These are phyloP conservation scores for Encarsia formosa DNA, from an alignment of 2,888 invertebrate species.

Conservation along the genomic window DNA sequence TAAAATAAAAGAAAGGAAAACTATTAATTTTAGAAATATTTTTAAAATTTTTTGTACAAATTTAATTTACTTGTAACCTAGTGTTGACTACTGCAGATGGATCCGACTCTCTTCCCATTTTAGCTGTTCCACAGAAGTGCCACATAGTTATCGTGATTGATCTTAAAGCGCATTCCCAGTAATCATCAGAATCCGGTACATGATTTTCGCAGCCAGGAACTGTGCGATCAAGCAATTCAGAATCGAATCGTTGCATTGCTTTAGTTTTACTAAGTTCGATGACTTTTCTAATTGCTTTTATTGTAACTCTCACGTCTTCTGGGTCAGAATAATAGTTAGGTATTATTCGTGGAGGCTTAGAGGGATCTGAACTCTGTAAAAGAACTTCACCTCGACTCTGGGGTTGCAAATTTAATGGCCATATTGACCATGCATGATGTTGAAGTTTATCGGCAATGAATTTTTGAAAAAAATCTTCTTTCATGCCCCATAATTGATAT, in stretches of 20 bases:
- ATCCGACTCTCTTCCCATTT: constrained; percentile 62
- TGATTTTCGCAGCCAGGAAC: constrained; percentile 55
- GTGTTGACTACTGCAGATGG: constrained; percentile 61
- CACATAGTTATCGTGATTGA: constrained; percentile 58
- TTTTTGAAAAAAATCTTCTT: constrained; percentile 56
- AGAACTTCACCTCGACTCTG: constrained; percentile 62
- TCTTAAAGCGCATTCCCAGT: constrained; percentile 63
- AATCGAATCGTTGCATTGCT: constrained; percentile 57
- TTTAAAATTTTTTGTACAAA: no score
- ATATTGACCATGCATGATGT: constrained; percentile 39
- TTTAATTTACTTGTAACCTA: constrained; percentile 54
- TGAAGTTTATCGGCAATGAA: constrained; percentile 57
- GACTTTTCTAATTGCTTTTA: constrained; percentile 58
- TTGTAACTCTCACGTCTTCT: constrained; percentile 56
- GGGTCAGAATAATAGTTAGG: constrained; percentile 65
- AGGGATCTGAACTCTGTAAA: constrained; percentile 60
- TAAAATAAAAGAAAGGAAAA: no score
- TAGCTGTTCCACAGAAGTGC: constrained; percentile 63
- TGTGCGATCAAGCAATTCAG: constrained; percentile 53
- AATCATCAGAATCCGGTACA: constrained; percentile 53
- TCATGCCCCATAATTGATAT: constrained; percentile 52
- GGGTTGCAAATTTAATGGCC: constrained; percentile 59
- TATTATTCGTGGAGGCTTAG: constrained; percentile 60
- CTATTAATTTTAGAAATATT: no score
- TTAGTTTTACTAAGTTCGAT: constrained; percentile 55